Percentiles rank a stretch among this genome's conserved stretches.
Conservation (phyloP, 1,140 invertebrate species). For the Dendrolimus punctatus region DNA sequence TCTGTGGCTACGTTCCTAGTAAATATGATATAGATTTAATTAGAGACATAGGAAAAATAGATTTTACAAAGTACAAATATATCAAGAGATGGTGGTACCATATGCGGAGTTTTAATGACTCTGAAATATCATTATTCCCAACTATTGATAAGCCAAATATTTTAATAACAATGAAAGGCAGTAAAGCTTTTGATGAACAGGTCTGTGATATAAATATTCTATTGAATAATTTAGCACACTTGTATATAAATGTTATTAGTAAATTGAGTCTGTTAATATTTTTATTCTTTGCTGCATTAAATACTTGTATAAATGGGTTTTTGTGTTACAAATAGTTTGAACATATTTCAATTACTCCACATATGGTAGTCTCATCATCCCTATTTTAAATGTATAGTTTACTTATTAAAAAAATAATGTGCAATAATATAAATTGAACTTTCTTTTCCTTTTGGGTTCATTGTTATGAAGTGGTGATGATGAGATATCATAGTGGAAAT, state of each 20-base stretch:
- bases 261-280: not conserved
- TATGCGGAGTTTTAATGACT: conserved; percentile 72
- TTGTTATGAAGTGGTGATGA: conserved; percentile 45
- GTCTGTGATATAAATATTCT: conserved; percentile 37
- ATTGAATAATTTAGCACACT: conserved; percentile 11
- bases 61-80: conserved; percentile 59
- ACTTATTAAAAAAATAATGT: conserved; percentile 1
- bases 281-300: too few relatives aligned
- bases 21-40: conserved; percentile 68
- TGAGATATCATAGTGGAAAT: conserved; percentile 46
- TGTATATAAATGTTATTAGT: conserved; percentile 3
- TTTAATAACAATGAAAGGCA: conserved; percentile 29
- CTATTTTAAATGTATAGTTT: conserved; percentile 9
- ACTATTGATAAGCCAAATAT: conserved; percentile 26
- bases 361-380: conserved; percentile 57
- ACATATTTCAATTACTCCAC: conserved; percentile 19
- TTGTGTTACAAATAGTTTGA: too few relatives aligned
- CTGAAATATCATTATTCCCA: conserved; percentile 65
- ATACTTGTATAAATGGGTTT: too few relatives aligned
- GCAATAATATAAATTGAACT: conserved; percentile 1
- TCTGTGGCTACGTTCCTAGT: conserved; percentile 71
- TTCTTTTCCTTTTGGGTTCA: conserved; percentile 46
- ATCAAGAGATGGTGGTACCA: conserved; percentile 75
- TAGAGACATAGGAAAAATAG: conserved; percentile 47
- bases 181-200: conserved; percentile 47